Evolutionary conservation across 2,888 invertebrate species (phyloP), one percentile per base, ranked within the genome.

Genomic region (Drosophila rellima): DNA sequence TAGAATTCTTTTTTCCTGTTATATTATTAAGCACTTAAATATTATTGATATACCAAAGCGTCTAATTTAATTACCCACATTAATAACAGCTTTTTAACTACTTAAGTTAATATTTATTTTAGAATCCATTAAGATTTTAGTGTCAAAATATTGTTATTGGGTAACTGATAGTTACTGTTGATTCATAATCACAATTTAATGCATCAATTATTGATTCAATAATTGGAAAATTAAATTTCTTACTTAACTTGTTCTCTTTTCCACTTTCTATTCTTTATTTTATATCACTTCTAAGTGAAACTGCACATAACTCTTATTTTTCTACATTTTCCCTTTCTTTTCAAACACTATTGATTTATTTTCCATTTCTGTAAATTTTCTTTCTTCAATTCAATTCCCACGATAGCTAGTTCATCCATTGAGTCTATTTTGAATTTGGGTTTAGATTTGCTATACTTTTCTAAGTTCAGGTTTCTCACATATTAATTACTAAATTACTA

Each of bases 401-500:
- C 62, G 56, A 20, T 18, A 13, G 18, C 8, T 20, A 18, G 26
- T 45, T 17, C 45, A 39, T 18, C 3, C 20, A 5, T 7, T 20
- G 18, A 2, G 23, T 26, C 26, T 37, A 26, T 26, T 31, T 44
- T 47, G 5, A 13, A 13, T n/a, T 26, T 11, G 6, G n/a, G 29
- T 37, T 29, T 42, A 13, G 13, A 42, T 23, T 52, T 33, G 61
- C 45, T 35, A 39, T 37, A 31, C 37, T 20, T 39, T 42, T 44
- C 26, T 13, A 17, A 18, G 26, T 2, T 52, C 11, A 13, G 15
- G 17, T 40, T 18, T 42, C 1, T 33, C 2, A 33, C 48, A 48
- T 26, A 55, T 66, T 66, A 66, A 66, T 66, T 54, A 60, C 51
- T 31, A 5, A 66, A 66, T 66, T 54, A 60, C 51, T 31, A 5